Evolutionary conservation across 2,797 vertebrate species (phyloP), one percentile per base, ranked within the genome.

Genomic region (Galaxias olidus): DNA sequence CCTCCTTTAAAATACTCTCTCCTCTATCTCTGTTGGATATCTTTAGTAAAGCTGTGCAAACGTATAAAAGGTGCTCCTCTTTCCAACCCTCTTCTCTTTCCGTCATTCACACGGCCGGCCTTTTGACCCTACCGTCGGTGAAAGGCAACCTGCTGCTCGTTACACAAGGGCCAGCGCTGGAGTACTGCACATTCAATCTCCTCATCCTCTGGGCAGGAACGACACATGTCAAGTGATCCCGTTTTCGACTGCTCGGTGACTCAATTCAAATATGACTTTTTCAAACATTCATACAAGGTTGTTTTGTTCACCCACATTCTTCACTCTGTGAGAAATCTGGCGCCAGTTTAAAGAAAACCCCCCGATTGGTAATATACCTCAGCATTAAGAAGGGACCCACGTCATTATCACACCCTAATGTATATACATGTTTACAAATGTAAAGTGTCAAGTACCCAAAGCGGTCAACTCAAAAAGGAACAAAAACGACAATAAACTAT

Each of bases 371-470:
- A 88, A 85, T 86, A 89, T 82, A 89, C 85, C 86, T 90, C 90
- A 82, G 79, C 79, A 85, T 84, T 85, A 88, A 85, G 87, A 86
- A 81, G 85, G 83, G 81, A 85, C 80, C 73, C 77, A 88, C 87
- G 82, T 85, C 86, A 88, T 83, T 63, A 84, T 89, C 81, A 85
- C 85, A 87, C 86, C 86, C 86, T 87, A 87, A 87, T 86, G 87
- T 92, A 90, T 89, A 76, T 76, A 92, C 88, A 91, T 84, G 83
- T 87, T 84, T 90, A 90, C 84, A 92, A 90, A 90, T 88, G 87
- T 92, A 93, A 93, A 93, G 91, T 93, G 92, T 93, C 92, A 92
- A 92, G 92, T 93, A 93, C 92, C 92, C 91, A 71, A 92, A 92
- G 89, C 85, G 91, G 86, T 90, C 87, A 90, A 92, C 79, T 78